Conservation (phyloP, 2,888 invertebrate species). For the Diarsia mendica region DNA sequence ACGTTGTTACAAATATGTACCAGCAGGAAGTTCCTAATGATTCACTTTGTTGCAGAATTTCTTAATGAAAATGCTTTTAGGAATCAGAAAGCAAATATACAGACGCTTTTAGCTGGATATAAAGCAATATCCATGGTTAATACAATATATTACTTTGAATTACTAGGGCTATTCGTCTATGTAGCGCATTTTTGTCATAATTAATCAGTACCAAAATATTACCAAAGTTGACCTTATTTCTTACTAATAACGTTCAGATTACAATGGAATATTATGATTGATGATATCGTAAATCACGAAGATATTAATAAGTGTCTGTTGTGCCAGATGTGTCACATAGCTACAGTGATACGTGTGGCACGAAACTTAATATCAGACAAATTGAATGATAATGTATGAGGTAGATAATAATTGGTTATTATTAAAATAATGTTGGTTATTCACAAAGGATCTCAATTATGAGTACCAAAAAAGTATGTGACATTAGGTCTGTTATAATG, state of each 20-base stretch:
- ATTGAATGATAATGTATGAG: neutral
- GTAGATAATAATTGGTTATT: too few species aligned
- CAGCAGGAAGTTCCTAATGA: neutral
- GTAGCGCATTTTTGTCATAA: too few species aligned
- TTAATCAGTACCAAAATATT: too few species aligned
- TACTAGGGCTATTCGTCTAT: too few species aligned
- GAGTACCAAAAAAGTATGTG: neutral
- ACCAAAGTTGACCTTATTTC: too few species aligned
- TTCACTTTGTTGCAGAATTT: neutral
- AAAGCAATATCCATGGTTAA: neutral
- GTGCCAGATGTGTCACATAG: neutral
- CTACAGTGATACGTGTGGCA: neutral
- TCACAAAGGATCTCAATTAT: neutral
- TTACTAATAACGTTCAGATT: too few species aligned
- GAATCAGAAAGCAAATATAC: neutral
- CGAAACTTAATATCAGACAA: constrained; percentile 3
- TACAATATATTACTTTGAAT: too few species aligned
- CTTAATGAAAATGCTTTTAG: neutral
- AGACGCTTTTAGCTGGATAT: neutral
- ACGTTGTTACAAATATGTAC: neutral
- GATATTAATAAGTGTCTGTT: neutral
- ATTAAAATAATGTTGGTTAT: too few species aligned
- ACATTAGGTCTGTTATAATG: neutral
- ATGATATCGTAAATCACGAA: too few species aligned
- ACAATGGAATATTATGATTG: too few species aligned